A percentile compares a stretch with the other conserved stretches of the same genome.
Evolutionary conservation across 2,113 vertebrate genomes (phyloP).

Genomic region (Myrmecobius fasciatus): DNA sequence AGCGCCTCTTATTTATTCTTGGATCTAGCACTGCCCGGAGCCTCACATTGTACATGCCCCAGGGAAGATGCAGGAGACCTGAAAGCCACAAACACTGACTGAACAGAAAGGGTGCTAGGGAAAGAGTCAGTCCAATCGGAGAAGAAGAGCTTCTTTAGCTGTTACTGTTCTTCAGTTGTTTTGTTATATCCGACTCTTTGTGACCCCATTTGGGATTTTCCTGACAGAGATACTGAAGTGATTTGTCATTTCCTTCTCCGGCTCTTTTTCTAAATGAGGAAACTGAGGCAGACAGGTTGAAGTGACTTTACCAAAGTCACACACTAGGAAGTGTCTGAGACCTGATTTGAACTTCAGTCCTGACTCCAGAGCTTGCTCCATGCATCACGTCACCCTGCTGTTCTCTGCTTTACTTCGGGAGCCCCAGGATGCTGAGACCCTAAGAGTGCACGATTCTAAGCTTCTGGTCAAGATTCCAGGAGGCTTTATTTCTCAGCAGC

Average conservation of each 20-base stretch:
- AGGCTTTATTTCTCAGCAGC: background rate
- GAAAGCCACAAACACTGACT: no score
- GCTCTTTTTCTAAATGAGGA: background rate
- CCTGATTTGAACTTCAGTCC: background rate
- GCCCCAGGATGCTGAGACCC: background rate
- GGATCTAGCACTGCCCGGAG: background rate
- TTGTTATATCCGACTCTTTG: background rate
- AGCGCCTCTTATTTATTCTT: conserved; percentile 41
- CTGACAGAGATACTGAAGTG: background rate
- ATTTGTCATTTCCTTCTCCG: background rate
- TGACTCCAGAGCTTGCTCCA: background rate
- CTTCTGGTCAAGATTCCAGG: background rate
- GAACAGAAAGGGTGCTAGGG: no score
- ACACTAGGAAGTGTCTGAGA: background rate
- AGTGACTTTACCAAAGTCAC: background rate
- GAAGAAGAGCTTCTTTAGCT: background rate
- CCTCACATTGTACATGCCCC: background rate
- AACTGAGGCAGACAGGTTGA: background rate
- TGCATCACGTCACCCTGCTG: background rate
- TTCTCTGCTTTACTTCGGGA: background rate
- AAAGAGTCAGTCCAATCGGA: no score
- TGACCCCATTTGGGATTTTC: background rate
- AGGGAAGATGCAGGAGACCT: background rate
- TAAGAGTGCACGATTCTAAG: background rate
- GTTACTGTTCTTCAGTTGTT: background rate